A percentile compares a stretch with the other conserved stretches of the same genome.
phyloP scores from a whole-genome alignment of 2,888 invertebrate genomes.

The Glaucopsyche alexis region DNA sequence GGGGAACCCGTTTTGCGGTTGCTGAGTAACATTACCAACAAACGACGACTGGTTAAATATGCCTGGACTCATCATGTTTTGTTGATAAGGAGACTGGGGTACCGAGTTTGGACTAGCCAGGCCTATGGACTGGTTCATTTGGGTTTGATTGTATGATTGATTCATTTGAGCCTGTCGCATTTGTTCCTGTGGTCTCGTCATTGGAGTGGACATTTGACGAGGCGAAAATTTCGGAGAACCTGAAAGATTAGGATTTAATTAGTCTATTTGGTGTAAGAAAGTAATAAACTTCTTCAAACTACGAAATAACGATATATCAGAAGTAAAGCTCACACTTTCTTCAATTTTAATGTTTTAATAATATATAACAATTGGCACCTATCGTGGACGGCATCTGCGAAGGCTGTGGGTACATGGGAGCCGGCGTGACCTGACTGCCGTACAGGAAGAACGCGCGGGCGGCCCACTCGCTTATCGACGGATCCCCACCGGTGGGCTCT shows the following conservation, averaged over 20 bases:
- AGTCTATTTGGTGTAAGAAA: too few relatives aligned
- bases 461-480: slow-evolving; percentile 90
- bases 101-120: slow-evolving; percentile 55
- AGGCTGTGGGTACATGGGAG: slow-evolving; percentile 52
- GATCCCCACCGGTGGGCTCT: slow-evolving; percentile 61
- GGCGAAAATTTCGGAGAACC: slow-evolving; percentile 74
- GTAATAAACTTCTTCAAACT: too few relatives aligned
- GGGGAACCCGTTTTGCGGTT: slow-evolving; percentile 62
- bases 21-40: slow-evolving; percentile 60
- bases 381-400: slow-evolving; percentile 58
- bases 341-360: too few relatives aligned
- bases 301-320: too few relatives aligned
- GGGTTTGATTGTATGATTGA: slow-evolving; percentile 61
- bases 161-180: slow-evolving; percentile 58
- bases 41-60: slow-evolving; percentile 67
- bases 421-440: slow-evolving; percentile 86
- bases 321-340: too few relatives aligned
- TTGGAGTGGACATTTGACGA: slow-evolving; percentile 74
- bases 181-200: slow-evolving; percentile 64
- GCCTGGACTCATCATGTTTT: slow-evolving; percentile 57
- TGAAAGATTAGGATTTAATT: slow-evolving; percentile 39
- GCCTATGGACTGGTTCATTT: slow-evolving; percentile 61
- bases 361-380: slow-evolving; percentile 45
- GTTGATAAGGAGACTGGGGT: slow-evolving; percentile 63
- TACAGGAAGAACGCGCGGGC: slow-evolving; percentile 95